phyloP scores from a whole-genome alignment of 2,888 invertebrate genomes.

The Tigriopus californicus region DNA sequence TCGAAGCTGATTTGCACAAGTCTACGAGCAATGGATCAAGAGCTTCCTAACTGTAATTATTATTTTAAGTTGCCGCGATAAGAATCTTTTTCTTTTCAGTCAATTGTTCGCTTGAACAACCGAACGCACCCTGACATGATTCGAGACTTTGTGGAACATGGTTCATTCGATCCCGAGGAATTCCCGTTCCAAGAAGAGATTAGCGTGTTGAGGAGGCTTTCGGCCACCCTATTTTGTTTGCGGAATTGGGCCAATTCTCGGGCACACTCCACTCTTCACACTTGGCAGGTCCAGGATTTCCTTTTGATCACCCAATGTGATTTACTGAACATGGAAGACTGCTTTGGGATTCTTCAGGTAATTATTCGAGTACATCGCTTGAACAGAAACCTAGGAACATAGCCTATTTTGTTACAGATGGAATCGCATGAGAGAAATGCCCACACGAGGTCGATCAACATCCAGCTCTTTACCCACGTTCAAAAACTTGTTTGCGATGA shows the following conservation, averaged over 20 bases:
- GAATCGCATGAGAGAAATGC: constrained; percentile 43
- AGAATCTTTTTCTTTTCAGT: no score
- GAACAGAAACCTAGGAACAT: no score
- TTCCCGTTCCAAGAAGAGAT: constrained; percentile 13
- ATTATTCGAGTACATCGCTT: not conserved
- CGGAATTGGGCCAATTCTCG: constrained; percentile 5
- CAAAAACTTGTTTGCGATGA: constrained; percentile 5
- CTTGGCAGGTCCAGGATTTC: constrained; percentile 10
- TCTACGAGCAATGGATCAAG: no score
- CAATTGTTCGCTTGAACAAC: constrained; percentile 4
- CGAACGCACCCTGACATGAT: constrained; percentile 9
- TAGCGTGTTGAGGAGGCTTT: constrained; percentile 7
- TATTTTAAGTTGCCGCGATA: no score
- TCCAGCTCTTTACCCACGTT: constrained; percentile 3
- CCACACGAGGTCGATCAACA: not conserved
- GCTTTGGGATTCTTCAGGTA: not conserved
- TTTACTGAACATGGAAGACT: constrained; percentile 5
- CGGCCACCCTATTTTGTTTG: constrained; percentile 9
- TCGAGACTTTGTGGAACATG: constrained; percentile 13
- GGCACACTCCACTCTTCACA: not conserved
- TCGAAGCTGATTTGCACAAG: no score
- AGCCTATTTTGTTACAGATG: constrained; percentile 34
- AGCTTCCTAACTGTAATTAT: no score
- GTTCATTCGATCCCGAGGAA: constrained; percentile 12
- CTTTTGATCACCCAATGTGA: constrained; percentile 7